These are phyloP conservation scores for Macrosoma leucophasiata DNA, from an alignment of 2,888 invertebrate species.

Conservation along the genomic window DNA sequence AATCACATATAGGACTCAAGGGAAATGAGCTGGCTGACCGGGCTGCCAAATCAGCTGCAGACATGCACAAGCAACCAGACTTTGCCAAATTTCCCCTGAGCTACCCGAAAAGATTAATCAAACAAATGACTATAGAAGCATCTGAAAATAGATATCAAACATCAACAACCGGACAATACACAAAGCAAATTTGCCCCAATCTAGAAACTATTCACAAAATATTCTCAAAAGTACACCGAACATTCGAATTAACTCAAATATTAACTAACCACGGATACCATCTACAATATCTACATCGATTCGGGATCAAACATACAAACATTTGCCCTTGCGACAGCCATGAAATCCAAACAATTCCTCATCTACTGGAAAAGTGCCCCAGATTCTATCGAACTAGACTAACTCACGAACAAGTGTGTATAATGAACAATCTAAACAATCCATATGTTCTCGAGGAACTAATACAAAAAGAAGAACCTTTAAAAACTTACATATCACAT, in stretches of 20 bases:
- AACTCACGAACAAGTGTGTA: too few species aligned
- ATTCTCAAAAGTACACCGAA: not conserved
- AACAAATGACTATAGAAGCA: not conserved
- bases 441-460: too few species aligned
- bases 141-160: not conserved
- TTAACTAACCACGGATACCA: constrained; percentile 5
- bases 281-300: constrained; percentile 5
- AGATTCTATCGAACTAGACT: not conserved
- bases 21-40: constrained; percentile 7
- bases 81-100: not conserved
- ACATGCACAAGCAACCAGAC: not conserved
- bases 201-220: not conserved
- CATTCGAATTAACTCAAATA: constrained; percentile 4
- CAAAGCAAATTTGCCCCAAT: not conserved
- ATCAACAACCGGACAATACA: constrained; percentile 1
- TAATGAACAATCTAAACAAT: too few species aligned
- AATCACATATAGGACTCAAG: not conserved
- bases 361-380: constrained; percentile 4
- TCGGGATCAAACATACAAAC: constrained; percentile 4
- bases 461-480: too few species aligned
- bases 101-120: not conserved
- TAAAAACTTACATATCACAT: too few species aligned
- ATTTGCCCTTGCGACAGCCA: constrained; percentile 7
- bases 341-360: not conserved
- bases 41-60: constrained; percentile 3